Evolutionary conservation across 1,140 invertebrate genomes (phyloP).

Genomic region (Mizuhopecten yessoensis): DNA sequence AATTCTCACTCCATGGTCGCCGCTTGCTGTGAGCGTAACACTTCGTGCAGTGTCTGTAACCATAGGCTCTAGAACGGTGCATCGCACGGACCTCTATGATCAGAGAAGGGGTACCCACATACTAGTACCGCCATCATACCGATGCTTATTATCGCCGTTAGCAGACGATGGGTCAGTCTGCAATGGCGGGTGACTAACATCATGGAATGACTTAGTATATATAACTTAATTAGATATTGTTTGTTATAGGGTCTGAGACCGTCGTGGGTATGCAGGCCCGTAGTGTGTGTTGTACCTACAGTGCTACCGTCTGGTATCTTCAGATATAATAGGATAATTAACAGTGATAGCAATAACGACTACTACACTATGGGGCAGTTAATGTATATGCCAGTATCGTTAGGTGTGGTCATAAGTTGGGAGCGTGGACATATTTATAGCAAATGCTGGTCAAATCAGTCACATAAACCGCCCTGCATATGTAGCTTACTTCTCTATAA

Average conservation of each 20-base stretch:
- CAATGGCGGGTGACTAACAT: background rate
- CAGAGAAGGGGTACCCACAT: background rate
- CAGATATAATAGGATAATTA: background rate
- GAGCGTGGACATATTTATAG: background rate
- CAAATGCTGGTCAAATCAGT: background rate
- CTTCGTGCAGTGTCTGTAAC: constrained; percentile 37
- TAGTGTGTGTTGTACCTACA: background rate
- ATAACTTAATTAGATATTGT: background rate
- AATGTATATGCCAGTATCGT: background rate
- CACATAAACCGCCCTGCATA: too few species aligned
- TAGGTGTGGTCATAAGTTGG: background rate
- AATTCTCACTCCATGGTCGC: background rate
- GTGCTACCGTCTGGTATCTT: too few species aligned
- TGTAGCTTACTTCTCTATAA: too few species aligned
- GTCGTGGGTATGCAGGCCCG: background rate
- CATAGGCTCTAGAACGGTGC: constrained; percentile 2
- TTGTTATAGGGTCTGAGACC: background rate
- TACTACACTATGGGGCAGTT: background rate
- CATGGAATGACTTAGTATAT: background rate
- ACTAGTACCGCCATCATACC: constrained; percentile 19
- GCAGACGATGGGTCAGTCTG: constrained; percentile 29
- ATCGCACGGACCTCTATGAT: background rate
- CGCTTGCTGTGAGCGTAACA: constrained; percentile 20
- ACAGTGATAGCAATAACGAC: background rate
- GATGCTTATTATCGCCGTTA: background rate